These are phyloP conservation scores for Parnassius apollo DNA, from an alignment of 2,888 invertebrate genomes.

Conservation along the genomic window DNA sequence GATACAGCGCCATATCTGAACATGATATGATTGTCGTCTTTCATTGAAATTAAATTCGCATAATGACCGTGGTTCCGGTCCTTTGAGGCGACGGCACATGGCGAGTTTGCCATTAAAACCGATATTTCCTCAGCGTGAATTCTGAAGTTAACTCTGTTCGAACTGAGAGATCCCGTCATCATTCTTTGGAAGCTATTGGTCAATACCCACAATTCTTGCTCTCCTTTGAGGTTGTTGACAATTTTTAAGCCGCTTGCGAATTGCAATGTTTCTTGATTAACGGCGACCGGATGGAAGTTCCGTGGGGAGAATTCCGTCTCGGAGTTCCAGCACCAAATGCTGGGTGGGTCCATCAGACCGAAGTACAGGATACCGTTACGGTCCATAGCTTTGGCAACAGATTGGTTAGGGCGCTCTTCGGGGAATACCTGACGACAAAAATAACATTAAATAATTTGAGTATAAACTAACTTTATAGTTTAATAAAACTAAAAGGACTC, in stretches of 20 bases:
- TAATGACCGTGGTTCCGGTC: slow-evolving; percentile 52
- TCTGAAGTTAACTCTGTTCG: slow-evolving; percentile 84
- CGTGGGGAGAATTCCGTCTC: slow-evolving; percentile 78
- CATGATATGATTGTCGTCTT: slow-evolving; percentile 29
- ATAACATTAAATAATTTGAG: neutral
- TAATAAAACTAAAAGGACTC: too few relatives aligned
- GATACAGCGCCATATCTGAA: slow-evolving; percentile 66
- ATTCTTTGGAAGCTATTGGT: slow-evolving; percentile 87
- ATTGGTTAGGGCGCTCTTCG: slow-evolving; percentile 83
- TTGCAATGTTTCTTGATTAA: slow-evolving; percentile 83
- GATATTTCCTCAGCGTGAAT: slow-evolving; percentile 84
- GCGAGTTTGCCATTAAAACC: slow-evolving; percentile 77
- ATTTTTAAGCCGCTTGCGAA: slow-evolving; percentile 88
- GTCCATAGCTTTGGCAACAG: slow-evolving; percentile 88
- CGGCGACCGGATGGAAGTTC: slow-evolving; percentile 78
- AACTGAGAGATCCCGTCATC: slow-evolving; percentile 78
- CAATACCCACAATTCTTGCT: slow-evolving; percentile 84
- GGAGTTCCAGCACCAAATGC: slow-evolving; percentile 88
- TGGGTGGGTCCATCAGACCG: slow-evolving; percentile 84
- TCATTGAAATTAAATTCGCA: slow-evolving; percentile 55
- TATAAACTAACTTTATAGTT: too few relatives aligned
- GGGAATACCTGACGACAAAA: slow-evolving; percentile 65
- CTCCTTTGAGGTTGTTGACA: slow-evolving; percentile 75
- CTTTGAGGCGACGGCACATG: slow-evolving; percentile 68
- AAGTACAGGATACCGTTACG: slow-evolving; percentile 86